A percentile compares a stretch with the other conserved stretches of the same genome.
Evolutionary conservation across 2,113 vertebrate genomes (phyloP).

Genomic region (Podiceps cristatus): DNA sequence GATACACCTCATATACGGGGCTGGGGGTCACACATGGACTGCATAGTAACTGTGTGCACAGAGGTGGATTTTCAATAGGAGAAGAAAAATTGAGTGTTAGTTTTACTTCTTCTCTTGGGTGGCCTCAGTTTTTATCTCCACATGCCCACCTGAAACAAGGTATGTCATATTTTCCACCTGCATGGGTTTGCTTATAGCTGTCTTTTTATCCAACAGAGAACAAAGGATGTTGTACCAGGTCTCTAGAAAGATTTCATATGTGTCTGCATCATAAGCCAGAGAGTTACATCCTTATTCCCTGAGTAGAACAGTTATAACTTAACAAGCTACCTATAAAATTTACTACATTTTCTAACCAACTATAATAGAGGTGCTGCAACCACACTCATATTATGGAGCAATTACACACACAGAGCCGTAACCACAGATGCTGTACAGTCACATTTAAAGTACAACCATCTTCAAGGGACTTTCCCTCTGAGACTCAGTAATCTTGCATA

Average conservation of each 20-base stretch:
- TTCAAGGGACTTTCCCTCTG: not conserved
- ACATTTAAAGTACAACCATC: not conserved
- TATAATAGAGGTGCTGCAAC: not conserved
- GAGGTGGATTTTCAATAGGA: not conserved
- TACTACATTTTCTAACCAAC: not conserved
- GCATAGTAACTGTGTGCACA: rapidly evolving
- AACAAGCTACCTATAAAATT: not conserved
- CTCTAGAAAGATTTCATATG: not conserved
- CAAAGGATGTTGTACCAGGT: not conserved
- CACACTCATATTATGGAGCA: not conserved
- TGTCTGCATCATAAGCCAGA: not conserved
- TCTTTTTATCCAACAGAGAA: not conserved
- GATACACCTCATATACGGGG: rapidly evolving
- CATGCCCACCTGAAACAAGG: not conserved
- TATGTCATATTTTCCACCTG: not conserved
- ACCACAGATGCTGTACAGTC: not conserved
- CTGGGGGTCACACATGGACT: not conserved
- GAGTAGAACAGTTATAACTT: not conserved
- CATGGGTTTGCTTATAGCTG: not conserved
- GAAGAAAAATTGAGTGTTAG: rapidly evolving
- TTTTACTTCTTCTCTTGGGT: not conserved
- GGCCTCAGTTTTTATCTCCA: not conserved
- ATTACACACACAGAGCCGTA: not conserved
- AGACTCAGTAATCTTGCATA: rapidly evolving
- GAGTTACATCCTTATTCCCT: not conserved